phyloP scores from a whole-genome alignment of 2,113 vertebrate genomes.

The Empidonax alnorum region DNA sequence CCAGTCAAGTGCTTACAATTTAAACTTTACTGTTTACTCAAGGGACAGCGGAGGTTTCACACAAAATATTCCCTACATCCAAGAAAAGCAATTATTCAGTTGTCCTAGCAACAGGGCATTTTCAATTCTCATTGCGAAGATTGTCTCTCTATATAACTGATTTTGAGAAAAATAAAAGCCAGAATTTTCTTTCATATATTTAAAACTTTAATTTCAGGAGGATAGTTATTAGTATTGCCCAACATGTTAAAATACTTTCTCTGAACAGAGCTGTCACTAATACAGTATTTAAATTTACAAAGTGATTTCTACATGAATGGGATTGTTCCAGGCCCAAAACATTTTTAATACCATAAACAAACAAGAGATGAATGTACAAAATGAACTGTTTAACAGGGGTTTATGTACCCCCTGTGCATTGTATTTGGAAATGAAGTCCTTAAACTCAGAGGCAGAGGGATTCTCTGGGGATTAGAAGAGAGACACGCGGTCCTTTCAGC shows the following conservation, averaged over 20 bases:
- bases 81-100: not conserved
- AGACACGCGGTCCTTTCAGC: not conserved
- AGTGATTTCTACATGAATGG: constrained; percentile 33
- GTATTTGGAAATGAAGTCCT: constrained; percentile 44
- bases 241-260: not conserved
- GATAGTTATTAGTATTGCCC: not conserved
- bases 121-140: not conserved
- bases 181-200: not conserved
- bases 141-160: not conserved
- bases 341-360: constrained; percentile 55
- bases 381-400: constrained; percentile 56
- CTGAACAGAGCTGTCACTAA: constrained; percentile 13
- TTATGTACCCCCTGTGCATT: constrained; percentile 56
- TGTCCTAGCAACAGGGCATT: not conserved
- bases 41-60: not conserved
- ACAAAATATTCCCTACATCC: not conserved
- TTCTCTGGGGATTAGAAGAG: constrained; percentile 41
- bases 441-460: constrained; percentile 32
- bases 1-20: not conserved
- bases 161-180: not conserved
- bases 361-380: constrained; percentile 52
- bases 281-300: constrained; percentile 39
- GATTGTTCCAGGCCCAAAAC: constrained; percentile 47
- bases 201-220: not conserved
- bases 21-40: not conserved